Base-by-base conservation (phyloP, 2,888 invertebrate genomes). In the Dryomyza anilis region DNA sequence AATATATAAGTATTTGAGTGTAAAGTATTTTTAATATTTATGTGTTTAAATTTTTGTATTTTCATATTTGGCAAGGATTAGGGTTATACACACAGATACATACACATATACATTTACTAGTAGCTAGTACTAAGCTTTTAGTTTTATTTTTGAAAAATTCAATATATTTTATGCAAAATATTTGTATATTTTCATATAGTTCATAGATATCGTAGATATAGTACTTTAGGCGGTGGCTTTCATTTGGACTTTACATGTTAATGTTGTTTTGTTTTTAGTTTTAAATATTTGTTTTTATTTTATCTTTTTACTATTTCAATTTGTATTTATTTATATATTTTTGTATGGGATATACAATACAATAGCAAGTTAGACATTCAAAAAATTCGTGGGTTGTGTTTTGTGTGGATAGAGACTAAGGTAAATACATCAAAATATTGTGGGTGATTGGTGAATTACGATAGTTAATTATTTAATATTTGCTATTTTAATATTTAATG, bases 231-330 rank as follows among this genome's bases (percentile, higher is more conserved):
- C 78, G 78, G 78, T 79, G 78, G 78, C 78, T 75, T 79, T 78
- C 76, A 75, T 72, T 80, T 79, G 78, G 78, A 79, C 78, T 78
- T 75, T 76, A 76, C 77, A 79, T 78, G 73, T 68, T 55, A 29
- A 48, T 45, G 66, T 55, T 66, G 65, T 69, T 63, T 27, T 63
- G 64, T 48, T 66, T 63, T 65, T 66, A 69, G 56, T 57, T 52
- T 66, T 45, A 46, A 50, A 39, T 65, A 46, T 57, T 59, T 30
- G 19, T 60, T 50, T 43, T 56, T 14, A 53, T 46, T 65, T 39
- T 50, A 30, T 55, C 50, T n/a, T 45, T 61, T 30, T n/a, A 29
- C 43, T 61, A 23, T 55, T 29, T 55, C 52, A n/a, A n/a, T n/a
- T n/a, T n/a, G n/a, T n/a, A n/a, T n/a, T n/a, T n/a, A n/a, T n/a